Base-by-base conservation (phyloP, 2,888 invertebrate species). In the Acleris laterana region DNA sequence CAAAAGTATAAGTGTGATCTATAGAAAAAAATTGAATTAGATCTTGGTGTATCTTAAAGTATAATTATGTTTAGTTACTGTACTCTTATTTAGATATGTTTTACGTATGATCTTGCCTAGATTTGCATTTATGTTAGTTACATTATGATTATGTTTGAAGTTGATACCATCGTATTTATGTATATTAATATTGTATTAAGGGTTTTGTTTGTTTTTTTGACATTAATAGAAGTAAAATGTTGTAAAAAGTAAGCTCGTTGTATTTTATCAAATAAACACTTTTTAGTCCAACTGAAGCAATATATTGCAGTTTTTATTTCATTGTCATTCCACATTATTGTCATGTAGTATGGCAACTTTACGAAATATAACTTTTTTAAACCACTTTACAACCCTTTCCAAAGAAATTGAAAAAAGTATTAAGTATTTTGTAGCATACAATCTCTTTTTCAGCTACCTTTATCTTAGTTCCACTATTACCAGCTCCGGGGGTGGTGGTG, bases 201-300 rank as follows among this genome's bases (percentile, higher is more conserved):
- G 88, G 90, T 90, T 93, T 92, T 90, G 89, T 91, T 93, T 91
- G 89, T 90, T 90, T 89, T 87, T 92, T 91, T 90, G 89, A 90
- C 90, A 90, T 91, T 91, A 84, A 87, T 92, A 91, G 90, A 90
- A 91, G 88, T 92, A 91, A 93, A 93, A 93, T 93, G 92, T 93
- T 93, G 93, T 92, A 93, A 93, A 92, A 93, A 92, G 91, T 93
- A 93, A 93, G 92, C 91, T 93, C 92, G 92, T 93, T 93, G 93
- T 93, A 93, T 93, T 93, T 93, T 93, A 93, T 92, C 92, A 91
- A 93, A 91, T 93, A 93, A 93, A 93, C 92, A 93, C 92, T 92
- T 93, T 93, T 93, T 93, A 93, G 92, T 93, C 93, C 93, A 92
- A 93, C 92, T 92, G 91, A 93, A 92, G 90, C 90, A 90, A 91